A percentile compares a stretch with the other conserved stretches of the same genome.
phyloP scores from a whole-genome alignment of 2,113 vertebrate species.

The Sinocyclocheilus rhinocerous region DNA sequence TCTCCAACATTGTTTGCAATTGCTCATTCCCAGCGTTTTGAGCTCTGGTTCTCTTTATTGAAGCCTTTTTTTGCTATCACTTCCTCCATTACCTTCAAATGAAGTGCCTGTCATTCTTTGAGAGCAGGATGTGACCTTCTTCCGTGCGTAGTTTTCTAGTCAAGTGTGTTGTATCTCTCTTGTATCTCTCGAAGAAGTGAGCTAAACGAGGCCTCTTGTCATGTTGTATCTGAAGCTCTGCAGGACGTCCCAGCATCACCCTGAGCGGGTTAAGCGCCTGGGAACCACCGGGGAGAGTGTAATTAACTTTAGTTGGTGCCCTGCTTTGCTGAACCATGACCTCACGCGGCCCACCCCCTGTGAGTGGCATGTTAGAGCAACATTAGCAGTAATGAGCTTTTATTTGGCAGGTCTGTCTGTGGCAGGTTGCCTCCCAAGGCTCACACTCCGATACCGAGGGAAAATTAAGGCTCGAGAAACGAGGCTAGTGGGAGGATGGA shows the following conservation, averaged over 20 bases:
- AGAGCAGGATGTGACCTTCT: constrained; percentile 5
- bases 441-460: constrained; percentile 15
- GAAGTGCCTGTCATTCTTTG: background rate
- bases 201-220: constrained; percentile 25
- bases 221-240: constrained; percentile 43
- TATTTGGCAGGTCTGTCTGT: constrained; percentile 65
- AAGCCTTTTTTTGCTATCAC: background rate
- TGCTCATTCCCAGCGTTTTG: background rate
- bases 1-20: background rate
- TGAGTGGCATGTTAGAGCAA: constrained; percentile 79
- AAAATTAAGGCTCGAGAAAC: constrained; percentile 12
- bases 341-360: constrained; percentile 68
- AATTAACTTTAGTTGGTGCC: constrained; percentile 62
- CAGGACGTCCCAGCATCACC: constrained; percentile 44
- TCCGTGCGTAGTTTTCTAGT: background rate
- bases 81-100: background rate
- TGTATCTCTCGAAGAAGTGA: background rate
- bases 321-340: constrained; percentile 65
- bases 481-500: constrained; percentile 71
- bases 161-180: background rate
- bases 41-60: background rate
- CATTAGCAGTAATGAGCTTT: constrained; percentile 77
- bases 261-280: constrained; percentile 49
- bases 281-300: constrained; percentile 52
- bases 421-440: constrained; percentile 38